A percentile compares a stretch with the other conserved stretches of the same genome.
These are phyloP conservation scores for Ataeniobius toweri DNA, from an alignment of 2,797 vertebrate species.

Conservation along the genomic window DNA sequence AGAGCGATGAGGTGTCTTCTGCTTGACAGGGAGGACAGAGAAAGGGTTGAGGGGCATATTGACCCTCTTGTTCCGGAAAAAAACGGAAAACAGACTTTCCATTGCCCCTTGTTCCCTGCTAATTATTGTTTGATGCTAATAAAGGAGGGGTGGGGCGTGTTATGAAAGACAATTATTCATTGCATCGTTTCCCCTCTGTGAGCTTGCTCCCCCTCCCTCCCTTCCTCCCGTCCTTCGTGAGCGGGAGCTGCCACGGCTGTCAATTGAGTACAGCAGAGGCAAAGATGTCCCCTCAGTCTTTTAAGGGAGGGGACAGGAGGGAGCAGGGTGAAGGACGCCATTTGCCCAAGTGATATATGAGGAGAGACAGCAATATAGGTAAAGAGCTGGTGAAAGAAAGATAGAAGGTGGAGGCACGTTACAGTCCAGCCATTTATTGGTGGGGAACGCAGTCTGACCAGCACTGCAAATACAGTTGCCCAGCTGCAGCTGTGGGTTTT, in stretches of 20 bases:
- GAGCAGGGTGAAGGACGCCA: constrained; percentile 73
- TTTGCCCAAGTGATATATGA: constrained; percentile 79
- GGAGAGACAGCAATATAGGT: constrained; percentile 76
- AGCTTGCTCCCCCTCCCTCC: constrained; percentile 25
- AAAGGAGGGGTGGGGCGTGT: constrained; percentile 61
- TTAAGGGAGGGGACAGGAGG: constrained; percentile 67
- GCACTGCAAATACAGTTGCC: constrained; percentile 73
- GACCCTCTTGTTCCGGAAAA: constrained; percentile 71
- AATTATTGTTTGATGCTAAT: constrained; percentile 80
- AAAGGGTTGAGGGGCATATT: constrained; percentile 70
- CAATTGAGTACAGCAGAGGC: constrained; percentile 65
- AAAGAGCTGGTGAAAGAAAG: constrained; percentile 80
- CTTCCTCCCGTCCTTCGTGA: constrained; percentile 29
- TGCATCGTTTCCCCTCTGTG: constrained; percentile 62
- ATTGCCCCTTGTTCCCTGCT: constrained; percentile 71
- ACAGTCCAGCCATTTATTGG: constrained; percentile 77
- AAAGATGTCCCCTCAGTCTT: constrained; percentile 77
- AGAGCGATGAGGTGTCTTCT: constrained; percentile 64
- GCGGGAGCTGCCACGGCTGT: constrained; percentile 62
- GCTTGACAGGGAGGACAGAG: constrained; percentile 56
- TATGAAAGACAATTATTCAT: constrained; percentile 77
- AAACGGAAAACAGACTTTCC: constrained; percentile 67
- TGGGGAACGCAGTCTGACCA: constrained; percentile 67
- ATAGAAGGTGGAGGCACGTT: constrained; percentile 81
- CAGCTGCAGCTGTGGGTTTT: constrained; percentile 44